Percentiles rank a stretch among this genome's conserved stretches.
These are phyloP conservation scores for Melanaphis sacchari DNA, from an alignment of 1,140 invertebrate genomes.

Conservation along the genomic window DNA sequence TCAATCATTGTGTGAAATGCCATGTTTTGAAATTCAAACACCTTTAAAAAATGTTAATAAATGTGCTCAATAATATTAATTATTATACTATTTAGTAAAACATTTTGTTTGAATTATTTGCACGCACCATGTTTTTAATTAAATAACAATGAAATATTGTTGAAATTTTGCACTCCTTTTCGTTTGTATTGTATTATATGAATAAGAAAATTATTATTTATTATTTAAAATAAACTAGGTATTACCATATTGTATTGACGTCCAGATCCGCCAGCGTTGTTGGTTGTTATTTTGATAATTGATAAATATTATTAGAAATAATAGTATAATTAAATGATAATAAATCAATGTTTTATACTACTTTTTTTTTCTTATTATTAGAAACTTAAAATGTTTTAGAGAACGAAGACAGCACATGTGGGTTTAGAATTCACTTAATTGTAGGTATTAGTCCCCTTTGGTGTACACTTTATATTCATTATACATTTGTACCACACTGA, in stretches of 20 bases:
- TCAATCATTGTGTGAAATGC: neutral
- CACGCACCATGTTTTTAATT: neutral
- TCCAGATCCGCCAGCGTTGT: conserved; percentile 25
- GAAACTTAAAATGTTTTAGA: neutral
- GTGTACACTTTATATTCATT: too few relatives aligned
- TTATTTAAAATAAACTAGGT: neutral
- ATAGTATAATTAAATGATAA: conserved; percentile 8
- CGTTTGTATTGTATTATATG: neutral
- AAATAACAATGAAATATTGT: neutral
- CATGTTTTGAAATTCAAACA: neutral
- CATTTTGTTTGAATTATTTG: neutral
- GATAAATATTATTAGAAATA: conserved; percentile 29
- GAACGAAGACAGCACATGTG: too few relatives aligned
- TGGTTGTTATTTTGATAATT: conserved; percentile 42
- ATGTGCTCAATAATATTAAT: conserved; percentile 9
- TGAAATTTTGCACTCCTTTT: neutral
- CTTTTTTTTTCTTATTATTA: neutral
- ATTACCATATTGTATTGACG: conserved; percentile 7
- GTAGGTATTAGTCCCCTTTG: too few relatives aligned
- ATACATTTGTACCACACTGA: too few relatives aligned
- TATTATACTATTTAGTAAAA: neutral
- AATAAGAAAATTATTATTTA: conserved; percentile 38
- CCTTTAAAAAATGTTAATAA: neutral
- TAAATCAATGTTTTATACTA: conserved; percentile 24
- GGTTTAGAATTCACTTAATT: too few relatives aligned